Evolutionary conservation across 1,140 invertebrate species (phyloP), one percentile per base, ranked within the genome.

Genomic region (Drosophila equinoxialis): DNA sequence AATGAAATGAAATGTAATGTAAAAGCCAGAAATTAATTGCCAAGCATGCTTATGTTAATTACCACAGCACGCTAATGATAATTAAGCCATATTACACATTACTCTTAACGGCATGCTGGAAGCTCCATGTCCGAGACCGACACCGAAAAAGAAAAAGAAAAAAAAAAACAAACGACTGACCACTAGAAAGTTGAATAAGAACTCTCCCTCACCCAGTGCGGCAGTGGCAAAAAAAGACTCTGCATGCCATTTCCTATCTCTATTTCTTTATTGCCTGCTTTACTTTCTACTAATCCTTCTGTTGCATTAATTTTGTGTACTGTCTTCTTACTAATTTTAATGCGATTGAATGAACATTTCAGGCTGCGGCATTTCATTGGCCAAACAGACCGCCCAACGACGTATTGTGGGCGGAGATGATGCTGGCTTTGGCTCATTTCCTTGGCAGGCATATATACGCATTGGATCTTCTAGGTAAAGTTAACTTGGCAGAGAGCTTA

Each of bases 361-460:
- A 98, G 97, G 96, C 81, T 98, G 97, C 92, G 97, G 97, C 30
- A 95, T 97, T 81, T 96, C 96, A 23, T 94, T 95, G 30, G 94
- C 94, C 68, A 97, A 97, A 86, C 96, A 96, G 90, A 96, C 95
- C 69, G 97, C 97, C 2, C 97, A 98, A 84, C 94, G 97, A 30
- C 93, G 98, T 80, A 98, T 98, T 71, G 97, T 98, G 48, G 97
- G 97, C 6, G 98, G 98, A 1, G 96, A 98, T 83, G 97, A 98
- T 91, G 97, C 97, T 0, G 97, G 97, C 39, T 98, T 98, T 92
- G 98, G 97, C 51, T 97, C 96, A 65, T 98, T 98, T 92, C 98
- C 98, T 33, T 98, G 98, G 97, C 97, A 98, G 94, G 98, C 98
- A 1, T 98, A 98, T 93, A 98, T 98, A 76, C 94, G 97, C 85